Evolutionary conservation across 2,797 vertebrate genomes (phyloP).

Genomic region (Enteromius afrohamiltoni): DNA sequence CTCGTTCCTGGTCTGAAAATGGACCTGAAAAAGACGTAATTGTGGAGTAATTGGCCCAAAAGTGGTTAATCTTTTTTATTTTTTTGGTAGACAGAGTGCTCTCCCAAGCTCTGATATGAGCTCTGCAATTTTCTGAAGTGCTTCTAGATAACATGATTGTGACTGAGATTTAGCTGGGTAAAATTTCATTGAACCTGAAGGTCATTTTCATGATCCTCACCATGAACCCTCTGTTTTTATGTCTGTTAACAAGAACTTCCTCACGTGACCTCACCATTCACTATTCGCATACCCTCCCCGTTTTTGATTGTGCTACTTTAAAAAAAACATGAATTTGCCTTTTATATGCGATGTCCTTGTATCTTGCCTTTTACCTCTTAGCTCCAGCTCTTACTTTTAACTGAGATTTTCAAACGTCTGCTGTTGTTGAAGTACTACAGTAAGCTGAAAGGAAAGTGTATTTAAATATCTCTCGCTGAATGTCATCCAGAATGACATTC

Average conservation of each 20-base stretch:
- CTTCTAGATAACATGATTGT: constrained; percentile 29
- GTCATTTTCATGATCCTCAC: constrained; percentile 4
- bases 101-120: constrained; percentile 20
- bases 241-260: constrained; percentile 8
- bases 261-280: neutral
- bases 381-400: neutral
- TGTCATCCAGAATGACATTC: constrained; percentile 9
- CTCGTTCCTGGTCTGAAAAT: neutral
- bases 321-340: neutral
- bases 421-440: neutral
- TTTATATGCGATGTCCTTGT: neutral
- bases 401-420: neutral
- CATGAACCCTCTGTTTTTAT: neutral
- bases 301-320: neutral
- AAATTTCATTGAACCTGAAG: constrained; percentile 25
- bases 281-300: neutral
- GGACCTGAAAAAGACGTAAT: constrained; percentile 12
- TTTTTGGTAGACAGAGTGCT: neutral
- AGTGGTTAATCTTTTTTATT: constrained; percentile 28
- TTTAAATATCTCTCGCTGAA: neutral
- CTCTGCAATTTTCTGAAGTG: constrained; percentile 35
- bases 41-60: constrained; percentile 24
- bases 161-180: constrained; percentile 22
- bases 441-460: neutral
- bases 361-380: neutral